phyloP scores from a whole-genome alignment of 2,888 invertebrate species.

The Chrysolina oricalcia region DNA sequence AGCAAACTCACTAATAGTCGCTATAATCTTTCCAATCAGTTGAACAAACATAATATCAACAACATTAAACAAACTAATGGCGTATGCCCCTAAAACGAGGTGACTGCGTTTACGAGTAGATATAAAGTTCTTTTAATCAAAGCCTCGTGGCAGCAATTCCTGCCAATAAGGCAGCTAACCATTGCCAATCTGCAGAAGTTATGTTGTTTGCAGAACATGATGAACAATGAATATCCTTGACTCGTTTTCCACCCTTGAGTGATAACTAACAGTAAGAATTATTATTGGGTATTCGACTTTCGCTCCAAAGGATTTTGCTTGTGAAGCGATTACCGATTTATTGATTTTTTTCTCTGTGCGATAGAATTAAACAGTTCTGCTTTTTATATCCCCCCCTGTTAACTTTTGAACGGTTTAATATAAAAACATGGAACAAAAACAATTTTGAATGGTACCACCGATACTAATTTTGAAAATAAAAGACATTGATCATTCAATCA shows the following conservation, averaged over 20 bases:
- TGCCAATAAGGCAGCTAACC: slow-evolving; percentile 64
- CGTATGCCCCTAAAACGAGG: slow-evolving; percentile 53
- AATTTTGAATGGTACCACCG: too few species aligned
- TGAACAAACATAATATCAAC: slow-evolving; percentile 61
- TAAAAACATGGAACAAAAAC: too few species aligned
- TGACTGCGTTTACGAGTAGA: slow-evolving; percentile 51
- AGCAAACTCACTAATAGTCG: slow-evolving; percentile 30
- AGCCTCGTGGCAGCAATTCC: slow-evolving; percentile 60
- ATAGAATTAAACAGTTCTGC: too few species aligned
- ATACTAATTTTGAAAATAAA: too few species aligned
- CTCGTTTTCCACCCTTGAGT: slow-evolving; percentile 23
- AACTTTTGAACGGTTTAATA: too few species aligned
- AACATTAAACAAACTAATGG: slow-evolving; percentile 60
- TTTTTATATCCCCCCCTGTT: too few species aligned
- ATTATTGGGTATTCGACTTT: neutral
- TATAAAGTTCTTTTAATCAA: slow-evolving; percentile 62
- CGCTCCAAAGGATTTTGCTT: too few species aligned
- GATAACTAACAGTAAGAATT: neutral
- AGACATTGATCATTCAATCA: too few species aligned
- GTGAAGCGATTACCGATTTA: too few species aligned
- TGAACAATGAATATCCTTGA: slow-evolving; percentile 41
- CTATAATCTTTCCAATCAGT: slow-evolving; percentile 61
- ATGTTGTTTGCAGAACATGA: slow-evolving; percentile 67
- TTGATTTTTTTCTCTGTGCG: too few species aligned
- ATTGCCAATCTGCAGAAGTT: slow-evolving; percentile 67